Conservation (phyloP, 2,888 invertebrate genomes). For the Acleris laterana region DNA sequence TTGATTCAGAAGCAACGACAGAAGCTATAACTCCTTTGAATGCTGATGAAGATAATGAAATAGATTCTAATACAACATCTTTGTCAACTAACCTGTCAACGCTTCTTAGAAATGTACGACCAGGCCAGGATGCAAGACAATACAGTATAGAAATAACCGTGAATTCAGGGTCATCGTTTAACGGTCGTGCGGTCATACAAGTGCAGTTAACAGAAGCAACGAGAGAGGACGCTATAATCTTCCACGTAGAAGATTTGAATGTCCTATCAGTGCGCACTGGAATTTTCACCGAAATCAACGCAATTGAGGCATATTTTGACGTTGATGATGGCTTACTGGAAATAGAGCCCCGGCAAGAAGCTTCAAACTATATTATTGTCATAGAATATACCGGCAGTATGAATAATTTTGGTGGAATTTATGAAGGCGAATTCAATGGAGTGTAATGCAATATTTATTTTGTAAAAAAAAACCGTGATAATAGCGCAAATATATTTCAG, state of each 20-base stretch:
- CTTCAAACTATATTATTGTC: constrained; percentile 50
- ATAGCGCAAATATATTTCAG: too few relatives aligned
- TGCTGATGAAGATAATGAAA: constrained; percentile 28
- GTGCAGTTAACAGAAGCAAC: constrained; percentile 47
- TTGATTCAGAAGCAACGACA: constrained; percentile 34
- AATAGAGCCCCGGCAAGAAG: constrained; percentile 46
- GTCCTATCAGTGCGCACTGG: constrained; percentile 54
- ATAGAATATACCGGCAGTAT: constrained; percentile 59
- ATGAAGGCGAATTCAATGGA: constrained; percentile 47
- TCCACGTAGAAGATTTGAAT: constrained; percentile 51
- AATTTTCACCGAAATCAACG: constrained; percentile 49
- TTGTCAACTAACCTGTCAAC: constrained; percentile 40
- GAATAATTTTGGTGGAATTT: constrained; percentile 52
- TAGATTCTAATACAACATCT: constrained; percentile 39
- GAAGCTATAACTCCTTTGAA: not conserved
- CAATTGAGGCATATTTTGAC: constrained; percentile 41
- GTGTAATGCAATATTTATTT: constrained; percentile 41
- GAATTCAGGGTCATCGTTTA: constrained; percentile 48
- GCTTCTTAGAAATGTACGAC: constrained; percentile 49
- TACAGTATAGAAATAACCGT: constrained; percentile 57
- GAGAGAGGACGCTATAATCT: constrained; percentile 49
- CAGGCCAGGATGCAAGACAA: constrained; percentile 52
- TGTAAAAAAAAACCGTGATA: not conserved
- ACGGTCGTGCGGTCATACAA: constrained; percentile 55
- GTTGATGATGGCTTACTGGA: constrained; percentile 48